Base-by-base conservation (phyloP, 2,797 vertebrate genomes). In the Petrocephalus schoutedeni region DNA sequence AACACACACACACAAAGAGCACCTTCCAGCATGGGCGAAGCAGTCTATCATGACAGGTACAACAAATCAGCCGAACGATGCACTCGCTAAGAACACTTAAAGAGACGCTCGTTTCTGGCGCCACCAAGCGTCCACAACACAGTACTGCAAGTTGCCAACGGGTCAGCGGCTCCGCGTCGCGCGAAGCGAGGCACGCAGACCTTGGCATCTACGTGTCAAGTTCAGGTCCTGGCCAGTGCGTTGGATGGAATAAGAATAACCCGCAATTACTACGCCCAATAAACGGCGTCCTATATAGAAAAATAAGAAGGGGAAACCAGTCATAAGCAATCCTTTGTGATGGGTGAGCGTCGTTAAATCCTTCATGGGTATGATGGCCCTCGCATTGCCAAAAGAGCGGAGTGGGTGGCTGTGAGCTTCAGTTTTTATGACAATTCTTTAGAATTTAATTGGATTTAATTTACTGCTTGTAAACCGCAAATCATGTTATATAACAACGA, bases 1-100 rank as follows among this genome's bases (percentile, higher is more conserved):
- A 77, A 41, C 36, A 41, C 41, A 14, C 12, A 56, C 54, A 77
- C 71, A 77, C 74, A 77, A 77, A 49, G 74, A 77, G 41, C 74
- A 77, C 41, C 7, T 41, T 49, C 36, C 74, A 77, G 41, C 74
- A 77, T 49, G 41, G 41, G 74, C 74, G 41, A 77, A 77, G 16
- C 41, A 77, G 71, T 77, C 71, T 74, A 19, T 77, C 74, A 77
- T 77, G 74, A 77, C 16, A 49, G 16, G 16, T 77, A 77, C 36
- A n/a, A 77, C 74, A 77, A 41, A 77, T 77, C 74, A 77, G 41
- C 16, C 74, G 74, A 41, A 77, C 74, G 74, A 77, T 77, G 45
- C 19, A 77, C 19, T 14, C 36, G 19, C 74, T 77, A 36, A 71
- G 36, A 71, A 28, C 64, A 16, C 28, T 77, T 49, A 77, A 28